phyloP scores from a whole-genome alignment of 2,797 vertebrate genomes.

The Crypturellus tataupa region DNA sequence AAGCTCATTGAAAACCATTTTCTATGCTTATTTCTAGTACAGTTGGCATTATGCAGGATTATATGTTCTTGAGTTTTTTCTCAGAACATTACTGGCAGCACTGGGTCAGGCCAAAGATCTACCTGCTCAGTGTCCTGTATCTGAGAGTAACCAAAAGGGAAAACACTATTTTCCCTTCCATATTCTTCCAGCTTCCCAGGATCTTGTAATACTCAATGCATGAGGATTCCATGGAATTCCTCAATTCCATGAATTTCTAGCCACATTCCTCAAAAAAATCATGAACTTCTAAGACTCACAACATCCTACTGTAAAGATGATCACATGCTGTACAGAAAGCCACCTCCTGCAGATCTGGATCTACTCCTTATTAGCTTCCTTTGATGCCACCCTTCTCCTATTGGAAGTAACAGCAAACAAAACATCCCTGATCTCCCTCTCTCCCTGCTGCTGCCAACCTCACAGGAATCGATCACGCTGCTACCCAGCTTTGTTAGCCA shows the following conservation, averaged over 20 bases:
- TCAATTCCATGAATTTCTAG: not conserved
- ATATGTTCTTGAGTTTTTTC: not conserved
- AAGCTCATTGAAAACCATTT: not conserved
- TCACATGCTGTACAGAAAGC: not conserved
- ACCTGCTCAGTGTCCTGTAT: not conserved
- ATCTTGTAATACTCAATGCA: not conserved
- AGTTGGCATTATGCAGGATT: not conserved
- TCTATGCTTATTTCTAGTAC: not conserved
- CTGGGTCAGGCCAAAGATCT: not conserved
- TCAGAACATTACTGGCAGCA: not conserved
- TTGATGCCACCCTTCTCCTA: not conserved
- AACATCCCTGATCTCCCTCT: rapidly evolving
- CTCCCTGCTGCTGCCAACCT: not conserved
- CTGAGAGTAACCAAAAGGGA: not conserved
- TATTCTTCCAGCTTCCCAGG: not conserved
- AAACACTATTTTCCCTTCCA: not conserved
- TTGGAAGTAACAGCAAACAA: not conserved
- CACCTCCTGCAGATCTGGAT: not conserved
- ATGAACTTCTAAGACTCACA: not conserved
- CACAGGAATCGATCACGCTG: not conserved
- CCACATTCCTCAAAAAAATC: not conserved
- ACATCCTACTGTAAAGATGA: not conserved
- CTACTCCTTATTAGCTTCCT: not conserved
- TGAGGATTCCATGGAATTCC: no score
- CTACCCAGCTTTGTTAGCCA: not conserved